phyloP scores from a whole-genome alignment of 2,113 vertebrate genomes.

The Dasypus novemcinctus region DNA sequence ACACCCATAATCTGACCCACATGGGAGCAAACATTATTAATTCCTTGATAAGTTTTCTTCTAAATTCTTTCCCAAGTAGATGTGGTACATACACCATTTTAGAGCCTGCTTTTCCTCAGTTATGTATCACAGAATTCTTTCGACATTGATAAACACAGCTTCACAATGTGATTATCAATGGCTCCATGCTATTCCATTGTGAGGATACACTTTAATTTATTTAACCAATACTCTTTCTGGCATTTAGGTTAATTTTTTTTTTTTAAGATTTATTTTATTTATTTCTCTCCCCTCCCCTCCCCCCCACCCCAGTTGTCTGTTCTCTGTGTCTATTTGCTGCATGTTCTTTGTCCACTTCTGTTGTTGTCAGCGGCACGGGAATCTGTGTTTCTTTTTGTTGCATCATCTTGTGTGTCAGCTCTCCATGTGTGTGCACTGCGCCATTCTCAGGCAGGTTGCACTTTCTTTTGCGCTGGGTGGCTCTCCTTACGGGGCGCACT shows the following conservation, averaged over 20 bases:
- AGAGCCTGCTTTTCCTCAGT: not conserved
- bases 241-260: slow-evolving; percentile 30
- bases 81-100: not conserved
- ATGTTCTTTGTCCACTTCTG: too few species aligned
- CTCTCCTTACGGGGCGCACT: too few species aligned
- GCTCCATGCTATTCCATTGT: not conserved
- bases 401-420: too few species aligned
- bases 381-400: too few species aligned
- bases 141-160: not conserved
- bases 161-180: not conserved
- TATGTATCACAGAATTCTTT: not conserved
- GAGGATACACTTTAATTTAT: not conserved
- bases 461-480: too few species aligned
- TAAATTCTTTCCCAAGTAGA: slow-evolving; percentile 24
- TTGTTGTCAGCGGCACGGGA: too few species aligned
- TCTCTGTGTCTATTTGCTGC: too few species aligned
- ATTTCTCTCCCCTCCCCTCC: too few species aligned
- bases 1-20: slow-evolving; percentile 22
- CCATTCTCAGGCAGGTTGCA: too few species aligned
- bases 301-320: too few species aligned
- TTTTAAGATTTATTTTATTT: too few species aligned
- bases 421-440: too few species aligned
- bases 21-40: slow-evolving; percentile 32
- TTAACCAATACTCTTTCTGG: not conserved
- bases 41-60: slow-evolving; percentile 47